Base-by-base conservation (phyloP, 2,888 invertebrate genomes). In the Dascillus cervinus region DNA sequence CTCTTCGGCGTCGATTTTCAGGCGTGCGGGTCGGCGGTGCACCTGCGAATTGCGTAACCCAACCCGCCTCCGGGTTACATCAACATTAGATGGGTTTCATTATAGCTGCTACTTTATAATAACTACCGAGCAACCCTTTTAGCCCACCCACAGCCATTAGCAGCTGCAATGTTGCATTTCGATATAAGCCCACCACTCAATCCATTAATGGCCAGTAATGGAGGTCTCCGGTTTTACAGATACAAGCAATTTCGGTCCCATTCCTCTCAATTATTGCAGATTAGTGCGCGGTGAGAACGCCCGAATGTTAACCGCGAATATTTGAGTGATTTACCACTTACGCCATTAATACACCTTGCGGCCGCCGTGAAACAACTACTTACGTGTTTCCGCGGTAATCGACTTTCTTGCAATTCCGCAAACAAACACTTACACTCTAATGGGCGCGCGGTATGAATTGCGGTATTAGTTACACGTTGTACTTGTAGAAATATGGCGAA, bases 131-230 rank as follows among this genome's bases (percentile, higher is more conserved):
- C 37, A 44, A 44, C 43, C 44, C 44, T 44, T 44, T 46, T 47
- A 46, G 41, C 44, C 37, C 42, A 43, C 41, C 40, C 38, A 38
- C 37, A 27, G 24, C 37, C 39, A 39, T 32, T 39, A 44, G 35
- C 37, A 29, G 32, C 32, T 36, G 41, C 44, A 39, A 34, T 32
- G 34, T 38, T 47, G 45, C 44, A 46, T 44, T 46, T 46, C 38
- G 39, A 47, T 41, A 46, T 53, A 53, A 52, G 52, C 53, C 48
- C 47, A 49, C 54, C 50, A 56, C 55, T 56, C 58, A 58, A 59
- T 59, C 58, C 60, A 58, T 58, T 60, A 60, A 60, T 58, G 60
- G 58, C 47, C 47, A 52, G 55, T 58, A 60, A 60, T 60, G 58
- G 57, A 58, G 55, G 56, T 56, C 56, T 53, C 52, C 53, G 51